These are phyloP conservation scores for Antechinus stuartii DNA, from an alignment of 2,113 vertebrate species.

Conservation along the genomic window DNA sequence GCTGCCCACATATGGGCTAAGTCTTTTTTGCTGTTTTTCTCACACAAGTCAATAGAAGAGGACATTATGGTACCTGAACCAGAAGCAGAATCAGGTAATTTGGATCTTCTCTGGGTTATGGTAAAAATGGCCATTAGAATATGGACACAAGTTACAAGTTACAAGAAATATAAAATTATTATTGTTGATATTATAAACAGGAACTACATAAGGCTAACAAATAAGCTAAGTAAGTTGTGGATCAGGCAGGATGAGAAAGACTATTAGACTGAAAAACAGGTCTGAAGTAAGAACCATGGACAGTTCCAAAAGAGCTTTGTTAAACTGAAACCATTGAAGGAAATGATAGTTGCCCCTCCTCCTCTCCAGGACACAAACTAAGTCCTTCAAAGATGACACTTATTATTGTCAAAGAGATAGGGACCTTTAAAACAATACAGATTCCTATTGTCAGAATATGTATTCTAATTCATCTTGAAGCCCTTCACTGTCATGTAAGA, in stretches of 20 bases:
- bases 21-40: background rate
- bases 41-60: background rate
- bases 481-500: background rate
- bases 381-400: background rate
- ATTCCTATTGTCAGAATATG: background rate
- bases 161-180: background rate
- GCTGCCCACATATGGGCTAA: background rate
- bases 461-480: slow-evolving; percentile 18
- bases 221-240: background rate
- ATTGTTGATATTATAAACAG: background rate
- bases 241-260: background rate
- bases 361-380: background rate
- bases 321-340: background rate
- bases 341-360: background rate
- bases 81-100: background rate
- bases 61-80: background rate
- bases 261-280: background rate
- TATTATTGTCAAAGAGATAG: background rate
- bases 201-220: background rate
- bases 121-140: background rate
- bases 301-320: background rate
- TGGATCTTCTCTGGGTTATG: slow-evolving; percentile 4
- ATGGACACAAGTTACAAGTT: background rate
- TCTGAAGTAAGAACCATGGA: background rate
- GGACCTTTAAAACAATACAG: slow-evolving; percentile 16